Evolutionary conservation across 1,140 invertebrate species (phyloP), one percentile per base, ranked within the genome.

Genomic region (Drosophila triauraria): DNA sequence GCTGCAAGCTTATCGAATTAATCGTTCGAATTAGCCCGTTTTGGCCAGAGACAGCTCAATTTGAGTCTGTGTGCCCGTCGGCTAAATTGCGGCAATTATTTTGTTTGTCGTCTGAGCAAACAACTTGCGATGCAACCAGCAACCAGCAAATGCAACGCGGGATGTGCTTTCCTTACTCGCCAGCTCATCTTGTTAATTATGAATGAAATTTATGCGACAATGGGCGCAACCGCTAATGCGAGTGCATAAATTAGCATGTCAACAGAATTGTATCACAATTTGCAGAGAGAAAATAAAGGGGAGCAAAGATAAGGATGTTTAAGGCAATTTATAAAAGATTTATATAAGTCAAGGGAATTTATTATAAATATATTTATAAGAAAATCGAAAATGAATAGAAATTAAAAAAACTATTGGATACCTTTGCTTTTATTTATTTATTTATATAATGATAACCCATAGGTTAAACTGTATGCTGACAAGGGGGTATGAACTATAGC

Each of bases 1-100:
- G 80, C 84, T 87, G 68, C 47, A 75, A 82, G 85, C 86, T 88
- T 90, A 88, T 90, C 85, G 76, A 88, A 88, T 88, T 90, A 88
- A 88, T 88, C 86, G 85, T 90, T 79, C 20, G 78, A 90, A 85
- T 90, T 90, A 88, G 85, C 81, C 60, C 62, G 67, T 65, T 74
- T 62, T 47, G 54, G 68, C 58, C 67, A 69, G 44, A 40, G 80
- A 88, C 84, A 78, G 69, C 85, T 90, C 85, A 90, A 85, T 88
- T 81, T 71, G 76, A 23, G 15, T 10, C 20, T 35, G 20, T 43
- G 44, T 42, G 40, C 27, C 25, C 25, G 57, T 67, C 57, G 48
- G 75, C 76, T 38, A 80, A 88, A 80, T 88, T 88, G 84, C 87
- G 62, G 81, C 85, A 90, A 88, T 88, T 90, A 88, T 59, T 84